Conservation (phyloP, 2,113 vertebrate genomes). For the Ariopsis seemanni region DNA sequence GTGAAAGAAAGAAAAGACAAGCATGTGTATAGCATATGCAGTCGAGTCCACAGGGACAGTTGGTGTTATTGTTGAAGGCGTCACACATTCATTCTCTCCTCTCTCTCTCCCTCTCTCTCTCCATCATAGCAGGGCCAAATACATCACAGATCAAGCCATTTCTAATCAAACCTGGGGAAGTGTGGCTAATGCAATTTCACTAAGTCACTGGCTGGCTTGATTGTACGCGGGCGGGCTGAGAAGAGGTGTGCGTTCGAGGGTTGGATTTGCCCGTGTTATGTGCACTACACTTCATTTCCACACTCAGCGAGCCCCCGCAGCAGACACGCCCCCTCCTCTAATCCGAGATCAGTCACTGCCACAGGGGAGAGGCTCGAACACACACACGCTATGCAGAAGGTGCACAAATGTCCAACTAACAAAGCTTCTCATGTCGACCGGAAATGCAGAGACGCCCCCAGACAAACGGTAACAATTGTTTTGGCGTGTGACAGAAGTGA, state of each 20-base stretch:
- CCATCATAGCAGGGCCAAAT: conserved; percentile 62
- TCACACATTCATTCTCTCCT: conserved; percentile 49
- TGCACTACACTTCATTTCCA: conserved; percentile 48
- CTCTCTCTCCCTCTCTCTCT: conserved; percentile 50
- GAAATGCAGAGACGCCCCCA: conserved; percentile 30
- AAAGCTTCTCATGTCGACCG: neutral
- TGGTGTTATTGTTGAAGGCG: conserved; percentile 66
- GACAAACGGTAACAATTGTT: neutral
- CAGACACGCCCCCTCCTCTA: conserved; percentile 52
- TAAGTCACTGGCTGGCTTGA: conserved; percentile 79
- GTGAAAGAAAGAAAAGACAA: conserved; percentile 29
- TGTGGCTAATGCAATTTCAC: conserved; percentile 84
- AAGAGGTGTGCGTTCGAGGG: conserved; percentile 51
- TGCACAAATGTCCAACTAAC: neutral
- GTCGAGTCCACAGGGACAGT: conserved; percentile 32
- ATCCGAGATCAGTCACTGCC: conserved; percentile 67
- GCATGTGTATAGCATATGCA: neutral
- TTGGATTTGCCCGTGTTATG: conserved; percentile 67
- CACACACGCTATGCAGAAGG: neutral
- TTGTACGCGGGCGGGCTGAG: conserved; percentile 67
- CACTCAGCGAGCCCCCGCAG: conserved; percentile 41
- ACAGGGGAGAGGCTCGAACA: conserved; percentile 28
- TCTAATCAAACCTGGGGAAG: conserved; percentile 78
- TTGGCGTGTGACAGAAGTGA: neutral
- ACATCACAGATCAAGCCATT: conserved; percentile 74